A percentile compares a stretch with the other conserved stretches of the same genome.
These are phyloP conservation scores for Tetraneura akinire DNA, from an alignment of 1,140 invertebrate species.

Conservation along the genomic window DNA sequence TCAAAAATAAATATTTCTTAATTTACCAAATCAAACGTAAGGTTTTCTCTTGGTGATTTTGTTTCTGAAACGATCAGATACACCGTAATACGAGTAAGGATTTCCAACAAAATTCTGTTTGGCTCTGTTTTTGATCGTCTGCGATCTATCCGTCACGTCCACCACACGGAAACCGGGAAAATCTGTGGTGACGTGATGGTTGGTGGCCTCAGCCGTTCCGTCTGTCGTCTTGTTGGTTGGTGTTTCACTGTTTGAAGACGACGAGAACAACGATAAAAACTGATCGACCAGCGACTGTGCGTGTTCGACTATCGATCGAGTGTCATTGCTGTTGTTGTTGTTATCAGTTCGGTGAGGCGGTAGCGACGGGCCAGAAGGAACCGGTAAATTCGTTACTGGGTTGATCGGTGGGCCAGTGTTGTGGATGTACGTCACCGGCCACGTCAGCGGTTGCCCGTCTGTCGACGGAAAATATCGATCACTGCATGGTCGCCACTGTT, in stretches of 20 bases:
- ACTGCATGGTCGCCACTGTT: conserved; percentile 82
- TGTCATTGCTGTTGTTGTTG: not conserved
- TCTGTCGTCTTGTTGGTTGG: not conserved
- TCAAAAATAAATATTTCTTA: too few relatives aligned
- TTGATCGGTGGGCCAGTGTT: conserved; percentile 65
- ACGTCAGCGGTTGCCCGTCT: conserved; percentile 61
- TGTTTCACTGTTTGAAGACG: not conserved
- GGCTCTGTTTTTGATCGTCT: not conserved
- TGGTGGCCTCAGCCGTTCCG: too few relatives aligned
- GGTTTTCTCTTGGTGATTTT: not conserved
- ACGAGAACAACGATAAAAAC: conserved; percentile 3
- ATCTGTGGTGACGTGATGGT: not conserved
- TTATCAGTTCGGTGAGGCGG: not conserved
- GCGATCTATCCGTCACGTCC: not conserved
- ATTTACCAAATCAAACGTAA: not conserved
- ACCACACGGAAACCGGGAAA: conserved; percentile 1
- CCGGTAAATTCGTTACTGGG: conserved; percentile 57
- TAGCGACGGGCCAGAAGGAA: conserved; percentile 52
- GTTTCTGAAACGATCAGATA: not conserved
- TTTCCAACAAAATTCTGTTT: not conserved
- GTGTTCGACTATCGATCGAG: not conserved
- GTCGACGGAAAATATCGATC: conserved; percentile 72
- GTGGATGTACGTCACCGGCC: conserved; percentile 71
- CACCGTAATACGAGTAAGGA: not conserved
- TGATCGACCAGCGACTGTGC: conserved; percentile 31